phyloP scores from a whole-genome alignment of 2,888 invertebrate genomes.

The Cordilura impudica region DNA sequence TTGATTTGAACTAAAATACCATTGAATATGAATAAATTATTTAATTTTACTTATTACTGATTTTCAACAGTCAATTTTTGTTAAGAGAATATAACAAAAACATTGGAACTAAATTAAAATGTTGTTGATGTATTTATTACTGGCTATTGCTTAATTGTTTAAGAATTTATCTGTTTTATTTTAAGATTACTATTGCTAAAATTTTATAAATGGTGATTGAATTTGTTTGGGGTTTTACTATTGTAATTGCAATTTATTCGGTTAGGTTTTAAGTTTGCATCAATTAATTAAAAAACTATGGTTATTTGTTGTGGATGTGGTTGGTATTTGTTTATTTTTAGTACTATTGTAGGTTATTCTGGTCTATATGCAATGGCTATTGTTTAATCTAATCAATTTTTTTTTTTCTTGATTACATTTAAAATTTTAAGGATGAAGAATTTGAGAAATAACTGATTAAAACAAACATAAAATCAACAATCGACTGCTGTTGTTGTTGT shows the following conservation, averaged over 20 bases:
- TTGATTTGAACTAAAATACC: neutral
- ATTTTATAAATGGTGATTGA: slow-evolving; percentile 9
- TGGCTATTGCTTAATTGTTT: slow-evolving; percentile 55
- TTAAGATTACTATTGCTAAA: slow-evolving; percentile 31
- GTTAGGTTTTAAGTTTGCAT: slow-evolving; percentile 27
- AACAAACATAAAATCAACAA: slow-evolving; percentile 53
- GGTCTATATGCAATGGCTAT: slow-evolving; percentile 39
- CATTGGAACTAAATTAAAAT: neutral
- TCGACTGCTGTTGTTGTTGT: slow-evolving; percentile 50
- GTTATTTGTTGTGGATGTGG: slow-evolving; percentile 19
- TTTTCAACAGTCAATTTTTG: neutral
- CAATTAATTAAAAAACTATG: slow-evolving; percentile 54
- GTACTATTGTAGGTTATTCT: slow-evolving; percentile 57
- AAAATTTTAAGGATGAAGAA: neutral
- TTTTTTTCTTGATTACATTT: neutral
- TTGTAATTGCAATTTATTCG: too few relatives aligned
- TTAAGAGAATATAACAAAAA: neutral
- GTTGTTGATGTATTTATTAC: slow-evolving; percentile 47
- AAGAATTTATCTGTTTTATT: slow-evolving; percentile 36
- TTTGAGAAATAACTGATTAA: neutral
- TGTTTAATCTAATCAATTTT: slow-evolving; percentile 38
- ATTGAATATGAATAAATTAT: neutral
- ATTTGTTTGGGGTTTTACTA: slow-evolving; percentile 12
- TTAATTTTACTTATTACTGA: neutral
- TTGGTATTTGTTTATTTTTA: slow-evolving; percentile 23